Conservation (phyloP, 2,113 vertebrate species). For the Arenaria interpres region DNA sequence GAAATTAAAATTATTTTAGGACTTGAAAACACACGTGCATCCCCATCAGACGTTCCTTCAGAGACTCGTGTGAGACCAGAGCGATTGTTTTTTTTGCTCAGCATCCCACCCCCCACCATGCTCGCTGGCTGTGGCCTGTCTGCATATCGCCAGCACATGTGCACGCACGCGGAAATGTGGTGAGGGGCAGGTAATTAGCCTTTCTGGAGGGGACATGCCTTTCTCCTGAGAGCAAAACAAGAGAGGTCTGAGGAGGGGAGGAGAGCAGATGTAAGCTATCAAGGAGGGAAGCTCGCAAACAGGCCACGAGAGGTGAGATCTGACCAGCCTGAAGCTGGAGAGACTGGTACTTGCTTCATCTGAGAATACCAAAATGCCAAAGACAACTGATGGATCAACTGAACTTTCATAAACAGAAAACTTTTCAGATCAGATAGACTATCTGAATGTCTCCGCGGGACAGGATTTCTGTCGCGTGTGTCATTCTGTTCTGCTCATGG, state of each 20-base stretch:
- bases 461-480: neutral
- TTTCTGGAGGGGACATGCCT: conserved; percentile 25
- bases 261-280: conserved; percentile 34
- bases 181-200: conserved; percentile 22
- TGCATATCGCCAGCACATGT: conserved; percentile 28
- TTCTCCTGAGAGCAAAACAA: conserved; percentile 36
- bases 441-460: neutral
- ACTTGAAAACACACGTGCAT: neutral
- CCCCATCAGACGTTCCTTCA: conserved; percentile 20
- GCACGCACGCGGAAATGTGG: neutral
- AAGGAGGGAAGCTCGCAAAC: neutral
- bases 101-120: neutral
- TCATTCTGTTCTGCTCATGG: rapidly evolving
- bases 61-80: neutral
- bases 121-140: rapidly evolving
- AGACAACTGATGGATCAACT: neutral
- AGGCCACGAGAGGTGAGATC: neutral
- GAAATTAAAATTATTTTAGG: conserved; percentile 32
- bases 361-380: neutral
- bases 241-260: neutral
- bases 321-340: neutral
- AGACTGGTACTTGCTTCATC: neutral
- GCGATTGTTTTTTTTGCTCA: neutral
- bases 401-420: neutral
- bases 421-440: neutral